These are phyloP conservation scores for Malachius bipustulatus DNA, from an alignment of 2,888 invertebrate species.

Conservation along the genomic window DNA sequence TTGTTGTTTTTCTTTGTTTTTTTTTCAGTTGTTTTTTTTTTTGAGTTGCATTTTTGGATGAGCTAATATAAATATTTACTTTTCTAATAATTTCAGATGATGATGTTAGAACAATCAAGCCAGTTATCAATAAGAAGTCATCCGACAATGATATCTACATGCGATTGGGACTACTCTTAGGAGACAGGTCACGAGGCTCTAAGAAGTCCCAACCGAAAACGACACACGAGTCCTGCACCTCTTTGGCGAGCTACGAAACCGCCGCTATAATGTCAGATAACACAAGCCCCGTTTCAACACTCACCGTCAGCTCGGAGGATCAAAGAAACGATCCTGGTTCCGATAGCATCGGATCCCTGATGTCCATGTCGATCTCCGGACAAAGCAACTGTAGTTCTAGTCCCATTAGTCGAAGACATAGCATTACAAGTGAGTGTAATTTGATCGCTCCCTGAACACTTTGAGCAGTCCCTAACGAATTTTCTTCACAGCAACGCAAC, in stretches of 20 bases:
- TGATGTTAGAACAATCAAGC: constrained; percentile 58
- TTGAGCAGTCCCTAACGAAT: no score
- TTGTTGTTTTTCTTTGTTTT: constrained; percentile 18
- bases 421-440: constrained; percentile 59
- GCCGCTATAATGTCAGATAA: constrained; percentile 60
- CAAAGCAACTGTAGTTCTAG: constrained; percentile 71
- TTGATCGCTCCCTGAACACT: no score
- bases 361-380: constrained; percentile 65
- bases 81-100: constrained; percentile 45
- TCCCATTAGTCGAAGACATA: constrained; percentile 66
- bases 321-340: constrained; percentile 44
- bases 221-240: constrained; percentile 37
- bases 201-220: constrained; percentile 31
- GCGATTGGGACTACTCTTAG: constrained; percentile 69
- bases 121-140: constrained; percentile 40
- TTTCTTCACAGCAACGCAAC: constrained; percentile 46
- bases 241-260: constrained; percentile 47
- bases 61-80: constrained; percentile 8
- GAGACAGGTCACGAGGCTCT: constrained; percentile 59
- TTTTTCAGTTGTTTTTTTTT: constrained; percentile 11
- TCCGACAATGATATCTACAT: constrained; percentile 72
- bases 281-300: constrained; percentile 80
- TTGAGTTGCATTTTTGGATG: constrained; percentile 9
- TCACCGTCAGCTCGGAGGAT: constrained; percentile 74
- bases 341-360: constrained; percentile 62